Evolutionary conservation across 2,797 vertebrate genomes (phyloP).

Genomic region (Percopsis omiscomaycus): DNA sequence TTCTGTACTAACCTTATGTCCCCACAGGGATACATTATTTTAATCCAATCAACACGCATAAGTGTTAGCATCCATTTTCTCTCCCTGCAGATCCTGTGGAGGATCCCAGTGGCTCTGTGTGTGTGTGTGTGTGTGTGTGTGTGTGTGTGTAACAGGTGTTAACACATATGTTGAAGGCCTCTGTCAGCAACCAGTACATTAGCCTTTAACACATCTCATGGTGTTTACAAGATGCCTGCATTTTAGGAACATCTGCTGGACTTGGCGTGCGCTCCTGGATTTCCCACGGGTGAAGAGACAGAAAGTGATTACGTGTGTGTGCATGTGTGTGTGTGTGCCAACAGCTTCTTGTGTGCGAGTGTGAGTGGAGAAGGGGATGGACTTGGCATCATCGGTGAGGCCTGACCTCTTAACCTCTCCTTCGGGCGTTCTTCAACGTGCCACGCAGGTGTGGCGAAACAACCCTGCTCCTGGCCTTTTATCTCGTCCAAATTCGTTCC

Average conservation of each 20-base stretch:
- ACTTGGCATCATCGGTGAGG: conserved; percentile 55
- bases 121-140: conserved; percentile 29
- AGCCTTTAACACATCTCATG: conserved; percentile 66
- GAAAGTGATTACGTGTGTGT: conserved; percentile 50
- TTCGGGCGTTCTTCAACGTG: conserved; percentile 43
- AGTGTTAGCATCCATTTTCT: no score
- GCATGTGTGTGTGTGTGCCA: conserved; percentile 45
- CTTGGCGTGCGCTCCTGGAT: conserved; percentile 65
- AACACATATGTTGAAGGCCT: conserved; percentile 56
- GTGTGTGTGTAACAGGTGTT: conserved; percentile 59
- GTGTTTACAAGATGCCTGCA: conserved; percentile 75
- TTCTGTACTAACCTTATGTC: no score
- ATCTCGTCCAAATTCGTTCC: conserved; percentile 3
- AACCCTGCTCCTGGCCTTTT: conserved; percentile 5
- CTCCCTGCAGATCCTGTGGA: conserved; percentile 2
- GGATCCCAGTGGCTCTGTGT: conserved; percentile 11
- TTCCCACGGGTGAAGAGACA: conserved; percentile 65
- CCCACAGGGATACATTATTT: no score
- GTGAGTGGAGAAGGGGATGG: conserved; percentile 34
- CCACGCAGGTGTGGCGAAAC: conserved; percentile 15
- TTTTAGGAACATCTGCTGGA: conserved; percentile 75
- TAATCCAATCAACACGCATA: no score
- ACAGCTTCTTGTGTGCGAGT: conserved; percentile 59
- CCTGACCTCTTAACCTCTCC: conserved; percentile 53
- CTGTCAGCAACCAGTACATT: conserved; percentile 65